Conservation (phyloP, 2,113 vertebrate species). For the Ochotona princeps region DNA sequence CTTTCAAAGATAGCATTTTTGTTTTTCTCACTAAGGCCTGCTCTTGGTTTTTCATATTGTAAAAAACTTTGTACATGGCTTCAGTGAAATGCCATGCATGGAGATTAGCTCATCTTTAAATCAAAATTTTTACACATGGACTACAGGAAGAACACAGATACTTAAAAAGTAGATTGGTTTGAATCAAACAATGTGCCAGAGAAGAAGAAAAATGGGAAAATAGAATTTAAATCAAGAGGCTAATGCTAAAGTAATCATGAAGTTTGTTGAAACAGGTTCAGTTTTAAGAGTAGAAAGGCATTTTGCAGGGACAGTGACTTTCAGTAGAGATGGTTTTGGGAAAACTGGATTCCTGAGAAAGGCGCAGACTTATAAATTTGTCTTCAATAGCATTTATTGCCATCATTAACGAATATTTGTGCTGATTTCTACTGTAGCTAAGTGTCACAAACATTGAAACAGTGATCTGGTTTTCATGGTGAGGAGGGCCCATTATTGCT, state of each 20-base stretch:
- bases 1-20: constrained; percentile 48
- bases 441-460: background rate
- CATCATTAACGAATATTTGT: background rate
- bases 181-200: background rate
- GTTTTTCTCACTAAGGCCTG: background rate
- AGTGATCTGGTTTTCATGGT: background rate
- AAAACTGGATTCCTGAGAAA: background rate
- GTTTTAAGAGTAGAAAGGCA: background rate
- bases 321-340: background rate
- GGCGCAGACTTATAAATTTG: background rate
- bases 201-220: background rate
- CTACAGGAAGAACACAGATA: background rate
- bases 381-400: background rate
- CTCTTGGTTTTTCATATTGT: background rate
- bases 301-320: background rate
- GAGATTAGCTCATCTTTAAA: background rate
- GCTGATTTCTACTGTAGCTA: fast-evolving
- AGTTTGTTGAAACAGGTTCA: background rate
- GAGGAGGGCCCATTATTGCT: fast-evolving
- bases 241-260: background rate
- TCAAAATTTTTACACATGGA: background rate
- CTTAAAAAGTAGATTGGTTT: background rate
- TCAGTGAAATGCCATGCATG: background rate
- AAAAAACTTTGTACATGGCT: constrained; percentile 37
- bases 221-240: background rate